Percentiles rank a stretch among this genome's conserved stretches.
Conservation (phyloP, 2,888 invertebrate species). For the Vandiemenella viatica region DNA sequence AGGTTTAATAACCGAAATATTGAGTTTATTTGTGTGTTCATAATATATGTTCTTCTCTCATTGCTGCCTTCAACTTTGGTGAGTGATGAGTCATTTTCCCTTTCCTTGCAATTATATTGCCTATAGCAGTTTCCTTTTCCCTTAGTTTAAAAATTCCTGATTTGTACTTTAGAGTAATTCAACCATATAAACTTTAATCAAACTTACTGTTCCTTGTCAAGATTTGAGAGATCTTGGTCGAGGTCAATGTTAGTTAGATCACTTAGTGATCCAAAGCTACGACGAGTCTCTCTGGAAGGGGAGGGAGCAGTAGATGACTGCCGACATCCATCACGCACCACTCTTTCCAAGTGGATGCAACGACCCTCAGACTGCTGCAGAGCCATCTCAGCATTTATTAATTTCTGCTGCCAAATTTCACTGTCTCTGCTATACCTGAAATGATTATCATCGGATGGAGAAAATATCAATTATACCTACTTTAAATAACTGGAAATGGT, state of each 20-base stretch:
- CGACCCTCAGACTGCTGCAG: slow-evolving; percentile 51
- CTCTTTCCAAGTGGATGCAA: slow-evolving; percentile 46
- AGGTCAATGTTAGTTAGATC: slow-evolving; percentile 67
- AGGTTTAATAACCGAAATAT: too few relatives aligned
- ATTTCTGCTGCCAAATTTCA: slow-evolving; percentile 46
- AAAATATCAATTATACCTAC: too few relatives aligned
- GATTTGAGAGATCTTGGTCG: slow-evolving; percentile 53
- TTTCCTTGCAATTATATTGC: too few relatives aligned
- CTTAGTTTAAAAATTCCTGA: slow-evolving; percentile 1
- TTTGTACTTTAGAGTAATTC: not conserved
- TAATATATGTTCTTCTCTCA: too few relatives aligned
- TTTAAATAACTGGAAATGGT: too few relatives aligned
- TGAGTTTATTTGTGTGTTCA: too few relatives aligned
- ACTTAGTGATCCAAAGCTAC: slow-evolving; percentile 56
- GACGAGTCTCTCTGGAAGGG: slow-evolving; percentile 38
- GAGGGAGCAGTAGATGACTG: slow-evolving; percentile 16
- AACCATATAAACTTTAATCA: not conserved
- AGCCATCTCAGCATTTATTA: slow-evolving; percentile 46
- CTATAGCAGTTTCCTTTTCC: too few relatives aligned
- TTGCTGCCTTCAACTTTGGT: too few relatives aligned
- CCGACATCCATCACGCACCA: slow-evolving; percentile 52
- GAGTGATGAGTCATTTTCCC: too few relatives aligned
- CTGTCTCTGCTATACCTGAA: slow-evolving; percentile 35
- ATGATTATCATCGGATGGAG: too few relatives aligned
- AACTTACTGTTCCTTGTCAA: slow-evolving; percentile 46